Evolutionary conservation across 2,113 vertebrate species (phyloP), one percentile per base, ranked within the genome.

Genomic region (Chloroceryle aenea): DNA sequence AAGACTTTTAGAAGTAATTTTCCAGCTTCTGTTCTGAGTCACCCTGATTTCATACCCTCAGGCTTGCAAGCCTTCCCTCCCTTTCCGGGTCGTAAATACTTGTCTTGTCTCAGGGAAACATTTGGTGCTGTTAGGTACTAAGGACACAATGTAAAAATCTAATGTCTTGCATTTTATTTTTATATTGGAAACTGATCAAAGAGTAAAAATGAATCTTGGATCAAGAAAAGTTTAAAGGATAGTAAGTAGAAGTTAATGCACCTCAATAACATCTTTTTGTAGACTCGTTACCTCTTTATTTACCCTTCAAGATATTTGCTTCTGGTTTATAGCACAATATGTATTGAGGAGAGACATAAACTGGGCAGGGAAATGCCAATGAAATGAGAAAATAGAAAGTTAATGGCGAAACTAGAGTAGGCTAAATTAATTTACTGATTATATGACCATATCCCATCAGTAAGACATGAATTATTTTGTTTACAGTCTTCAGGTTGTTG

Each of bases 351-450:
- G 86, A 97, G 97, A 97, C 96, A 97, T 97, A 96, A 98, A 97
- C 92, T 96, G 96, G 96, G 95, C 97, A 98, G 90, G 77, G 93
- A 97, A 97, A 98, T 97, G 97, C 95, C 97, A 97, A 82, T 96
- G 96, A 97, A 98, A 97, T 97, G 95, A 98, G 96, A 97, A 98
- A 98, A 97, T 97, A 97, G 96, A 97, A 98, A 97, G 96, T 96
- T 98, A 98, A 98, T 97, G 95, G 97, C 94, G 96, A 97, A 97
- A 97, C 96, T 94, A 96, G 96, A 98, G 97, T 97, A 97, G 91
- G 85, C 95, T 98, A 97, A 98, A 98, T 98, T 97, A 98, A 98
- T 98, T 97, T 98, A 97, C 97, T 97, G 97, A 98, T 98, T 98
- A 98, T 97, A 96, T 97, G 97, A 97, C 97, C 97, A 97, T 97